phyloP scores from a whole-genome alignment of 2,888 invertebrate species.

The Peribatodes rhomboidaria region DNA sequence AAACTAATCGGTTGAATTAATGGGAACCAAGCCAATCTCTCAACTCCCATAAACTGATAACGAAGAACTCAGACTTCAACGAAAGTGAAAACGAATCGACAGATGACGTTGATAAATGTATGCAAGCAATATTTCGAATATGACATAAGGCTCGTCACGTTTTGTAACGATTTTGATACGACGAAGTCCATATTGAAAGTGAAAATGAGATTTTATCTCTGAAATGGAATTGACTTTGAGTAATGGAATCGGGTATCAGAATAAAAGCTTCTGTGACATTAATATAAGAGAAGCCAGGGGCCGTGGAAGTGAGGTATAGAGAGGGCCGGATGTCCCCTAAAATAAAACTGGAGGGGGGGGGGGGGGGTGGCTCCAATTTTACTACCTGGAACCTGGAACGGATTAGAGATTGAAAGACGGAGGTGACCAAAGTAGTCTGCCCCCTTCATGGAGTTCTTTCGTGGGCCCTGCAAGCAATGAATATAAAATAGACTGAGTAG shows the following conservation, averaged over 20 bases:
- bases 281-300: neutral
- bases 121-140: conserved; percentile 50
- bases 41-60: neutral
- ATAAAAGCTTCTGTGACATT: neutral
- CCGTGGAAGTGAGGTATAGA: no score
- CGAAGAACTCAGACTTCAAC: conserved; percentile 15
- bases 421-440: no score
- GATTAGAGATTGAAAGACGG: no score
- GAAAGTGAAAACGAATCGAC: conserved; percentile 44
- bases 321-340: no score
- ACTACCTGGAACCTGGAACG: no score
- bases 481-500: no score
- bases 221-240: conserved; percentile 31
- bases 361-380: no score
- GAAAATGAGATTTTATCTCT: conserved; percentile 33
- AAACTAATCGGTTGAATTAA: no score
- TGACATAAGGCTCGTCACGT: conserved; percentile 39
- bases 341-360: no score
- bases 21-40: no score
- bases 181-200: conserved; percentile 25
- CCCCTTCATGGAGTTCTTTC: no score
- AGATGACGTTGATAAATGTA: conserved; percentile 62
- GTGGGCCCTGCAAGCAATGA: no score
- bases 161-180: conserved; percentile 29
- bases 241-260: conserved; percentile 9